These are phyloP conservation scores for Iguana delicatissima DNA, from an alignment of 2,797 vertebrate species.

Conservation along the genomic window DNA sequence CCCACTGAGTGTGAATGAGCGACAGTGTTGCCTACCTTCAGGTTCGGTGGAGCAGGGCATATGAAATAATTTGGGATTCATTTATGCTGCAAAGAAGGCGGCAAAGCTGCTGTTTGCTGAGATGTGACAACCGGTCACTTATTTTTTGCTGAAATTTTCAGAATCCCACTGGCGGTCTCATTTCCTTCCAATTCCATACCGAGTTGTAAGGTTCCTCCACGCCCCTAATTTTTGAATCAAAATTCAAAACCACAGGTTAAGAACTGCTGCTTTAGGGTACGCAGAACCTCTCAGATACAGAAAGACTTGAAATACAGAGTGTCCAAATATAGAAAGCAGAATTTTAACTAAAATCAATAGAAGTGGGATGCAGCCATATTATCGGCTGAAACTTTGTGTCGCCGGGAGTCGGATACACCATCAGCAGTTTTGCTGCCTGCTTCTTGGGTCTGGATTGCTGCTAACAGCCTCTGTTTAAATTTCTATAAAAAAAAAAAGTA, in stretches of 20 bases:
- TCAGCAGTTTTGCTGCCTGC: neutral
- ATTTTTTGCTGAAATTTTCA: too few species aligned
- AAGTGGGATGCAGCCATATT: neutral
- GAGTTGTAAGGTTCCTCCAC: too few species aligned
- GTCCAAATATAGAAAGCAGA: too few species aligned
- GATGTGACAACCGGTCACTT: too few species aligned
- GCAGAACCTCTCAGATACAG: too few species aligned
- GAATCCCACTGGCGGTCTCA: too few species aligned
- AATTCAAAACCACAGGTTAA: too few species aligned
- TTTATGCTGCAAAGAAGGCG: neutral
- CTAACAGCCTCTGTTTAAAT: neutral
- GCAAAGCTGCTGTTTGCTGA: too few species aligned
- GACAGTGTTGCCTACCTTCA: rapidly evolving
- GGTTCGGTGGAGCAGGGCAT: slow-evolving; percentile 37
- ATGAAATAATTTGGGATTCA: slow-evolving; percentile 32
- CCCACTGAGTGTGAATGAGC: neutral
- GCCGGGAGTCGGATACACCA: neutral
- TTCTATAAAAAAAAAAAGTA: neutral
- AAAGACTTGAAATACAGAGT: too few species aligned
- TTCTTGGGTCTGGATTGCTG: neutral
- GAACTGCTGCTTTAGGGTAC: too few species aligned
- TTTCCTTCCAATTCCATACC: too few species aligned
- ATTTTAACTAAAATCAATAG: neutral
- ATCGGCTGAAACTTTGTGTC: neutral
- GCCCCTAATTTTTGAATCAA: too few species aligned